Percentiles rank a stretch among this genome's conserved stretches.
These are phyloP conservation scores for Pycnomerus fuliginosus DNA, from an alignment of 2,888 invertebrate species.

Conservation along the genomic window DNA sequence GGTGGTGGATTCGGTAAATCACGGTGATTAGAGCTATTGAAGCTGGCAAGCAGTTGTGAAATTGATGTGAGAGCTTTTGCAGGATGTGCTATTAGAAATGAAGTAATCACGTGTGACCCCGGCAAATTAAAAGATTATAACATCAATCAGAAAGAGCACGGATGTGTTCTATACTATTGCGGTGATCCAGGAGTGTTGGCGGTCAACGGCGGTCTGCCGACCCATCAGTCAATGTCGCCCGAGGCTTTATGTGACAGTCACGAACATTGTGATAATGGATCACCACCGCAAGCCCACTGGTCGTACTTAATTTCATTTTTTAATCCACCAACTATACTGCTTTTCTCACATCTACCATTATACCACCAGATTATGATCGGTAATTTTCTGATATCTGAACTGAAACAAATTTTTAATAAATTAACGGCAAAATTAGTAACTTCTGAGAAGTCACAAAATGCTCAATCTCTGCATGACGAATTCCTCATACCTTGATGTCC, in stretches of 20 bases:
- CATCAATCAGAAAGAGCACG: conserved; percentile 30
- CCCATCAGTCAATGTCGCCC: conserved; percentile 44
- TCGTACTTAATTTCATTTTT: conserved; percentile 39
- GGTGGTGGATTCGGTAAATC: no score
- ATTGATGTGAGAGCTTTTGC: no score
- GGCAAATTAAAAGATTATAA: conserved; percentile 32
- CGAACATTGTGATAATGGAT: conserved; percentile 45
- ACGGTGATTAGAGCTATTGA: no score
- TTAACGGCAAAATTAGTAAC: no score
- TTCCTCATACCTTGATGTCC: not conserved
- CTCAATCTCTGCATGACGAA: not conserved
- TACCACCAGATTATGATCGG: conserved; percentile 4
- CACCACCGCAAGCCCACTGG: conserved; percentile 37
- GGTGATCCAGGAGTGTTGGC: conserved; percentile 15
- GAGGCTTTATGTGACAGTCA: conserved; percentile 41
- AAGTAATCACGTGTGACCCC: conserved; percentile 30
- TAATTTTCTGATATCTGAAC: no score
- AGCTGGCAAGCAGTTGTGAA: no score
- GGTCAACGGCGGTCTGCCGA: conserved; percentile 33
- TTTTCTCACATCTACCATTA: conserved; percentile 30
- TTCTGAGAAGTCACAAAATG: not conserved
- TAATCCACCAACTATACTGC: conserved; percentile 30
- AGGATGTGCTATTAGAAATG: no score
- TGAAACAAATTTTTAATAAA: no score
- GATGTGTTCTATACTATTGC: conserved; percentile 7